Percentiles rank a stretch among this genome's conserved stretches.
Evolutionary conservation across 2,888 invertebrate genomes (phyloP).

Genomic region (Iselma pallidipennis): DNA sequence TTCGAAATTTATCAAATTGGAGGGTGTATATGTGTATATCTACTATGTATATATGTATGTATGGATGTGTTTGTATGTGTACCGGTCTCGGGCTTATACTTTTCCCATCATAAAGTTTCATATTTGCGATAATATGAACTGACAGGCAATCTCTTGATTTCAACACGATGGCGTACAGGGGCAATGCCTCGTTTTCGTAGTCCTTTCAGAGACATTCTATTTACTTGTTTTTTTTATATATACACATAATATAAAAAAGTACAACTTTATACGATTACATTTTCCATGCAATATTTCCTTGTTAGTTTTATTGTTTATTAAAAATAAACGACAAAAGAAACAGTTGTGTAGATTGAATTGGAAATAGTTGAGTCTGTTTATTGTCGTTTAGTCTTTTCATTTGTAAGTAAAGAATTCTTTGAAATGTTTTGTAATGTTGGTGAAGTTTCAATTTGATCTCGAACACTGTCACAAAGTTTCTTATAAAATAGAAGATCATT

Average conservation of each 20-base stretch:
- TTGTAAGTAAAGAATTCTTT: neutral
- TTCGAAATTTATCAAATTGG: slow-evolving; percentile 19
- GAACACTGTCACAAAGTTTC: neutral
- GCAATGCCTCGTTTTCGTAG: neutral
- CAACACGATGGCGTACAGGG: too few species aligned
- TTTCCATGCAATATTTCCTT: neutral
- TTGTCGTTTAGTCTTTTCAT: neutral
- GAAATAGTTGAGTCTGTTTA: neutral
- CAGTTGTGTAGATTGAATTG: neutral
- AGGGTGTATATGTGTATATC: too few species aligned
- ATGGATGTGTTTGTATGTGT: neutral
- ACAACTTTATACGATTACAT: too few species aligned
- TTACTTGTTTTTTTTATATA: too few species aligned
- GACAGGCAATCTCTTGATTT: slow-evolving; percentile 25
- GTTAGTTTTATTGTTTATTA: slow-evolving; percentile 6
- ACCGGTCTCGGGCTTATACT: slow-evolving; percentile 14
- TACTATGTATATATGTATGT: too few species aligned
- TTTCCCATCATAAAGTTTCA: slow-evolving; percentile 25
- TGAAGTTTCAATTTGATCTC: slow-evolving; percentile 7
- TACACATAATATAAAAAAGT: too few species aligned
- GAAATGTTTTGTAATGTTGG: neutral
- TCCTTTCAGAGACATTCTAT: too few species aligned
- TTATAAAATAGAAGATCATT: neutral
- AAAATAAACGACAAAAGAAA: neutral
- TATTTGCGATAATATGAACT: slow-evolving; percentile 21